phyloP scores from a whole-genome alignment of 2,888 invertebrate genomes.

The Cheilosia soror region DNA sequence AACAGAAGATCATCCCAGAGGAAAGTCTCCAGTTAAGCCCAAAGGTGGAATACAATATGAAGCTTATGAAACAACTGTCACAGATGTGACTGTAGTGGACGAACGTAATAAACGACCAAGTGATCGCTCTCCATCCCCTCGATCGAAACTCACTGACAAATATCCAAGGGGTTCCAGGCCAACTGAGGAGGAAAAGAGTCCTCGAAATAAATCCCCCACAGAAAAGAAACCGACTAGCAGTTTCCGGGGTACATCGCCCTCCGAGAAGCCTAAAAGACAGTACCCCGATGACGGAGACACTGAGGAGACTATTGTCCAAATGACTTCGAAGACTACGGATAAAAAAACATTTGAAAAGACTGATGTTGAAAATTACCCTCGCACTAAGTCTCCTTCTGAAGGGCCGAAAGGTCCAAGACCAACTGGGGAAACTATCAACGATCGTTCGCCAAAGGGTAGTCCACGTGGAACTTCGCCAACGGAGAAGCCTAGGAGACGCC shows the following conservation, averaged over 20 bases:
- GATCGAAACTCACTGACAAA: constrained; percentile 8
- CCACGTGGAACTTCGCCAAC: constrained; percentile 38
- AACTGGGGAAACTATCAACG: neutral
- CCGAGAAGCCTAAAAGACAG: constrained; percentile 20
- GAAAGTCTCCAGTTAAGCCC: constrained; percentile 30
- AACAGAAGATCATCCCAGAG: constrained; percentile 28
- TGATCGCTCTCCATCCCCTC: constrained; percentile 51
- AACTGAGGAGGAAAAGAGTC: neutral
- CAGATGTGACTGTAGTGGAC: neutral
- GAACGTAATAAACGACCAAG: constrained; percentile 15
- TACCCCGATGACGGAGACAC: constrained; percentile 16
- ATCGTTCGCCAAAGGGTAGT: constrained; percentile 15
- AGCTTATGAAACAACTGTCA: constrained; percentile 3
- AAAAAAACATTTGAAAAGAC: constrained; percentile 21
- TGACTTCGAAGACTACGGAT: constrained; percentile 14
- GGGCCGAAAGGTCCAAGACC: constrained; percentile 14
- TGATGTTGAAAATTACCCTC: constrained; percentile 16
- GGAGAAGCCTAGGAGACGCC: constrained; percentile 30
- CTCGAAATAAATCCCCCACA: constrained; percentile 18
- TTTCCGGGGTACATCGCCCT: constrained; percentile 26
- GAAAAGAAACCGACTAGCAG: constrained; percentile 13
- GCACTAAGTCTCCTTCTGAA: constrained; percentile 29
- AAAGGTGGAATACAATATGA: constrained; percentile 8
- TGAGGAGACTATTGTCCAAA: neutral
- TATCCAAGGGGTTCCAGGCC: constrained; percentile 25